Base-by-base conservation (phyloP, 2,888 invertebrate genomes). In the Orchesellides sinensis region DNA sequence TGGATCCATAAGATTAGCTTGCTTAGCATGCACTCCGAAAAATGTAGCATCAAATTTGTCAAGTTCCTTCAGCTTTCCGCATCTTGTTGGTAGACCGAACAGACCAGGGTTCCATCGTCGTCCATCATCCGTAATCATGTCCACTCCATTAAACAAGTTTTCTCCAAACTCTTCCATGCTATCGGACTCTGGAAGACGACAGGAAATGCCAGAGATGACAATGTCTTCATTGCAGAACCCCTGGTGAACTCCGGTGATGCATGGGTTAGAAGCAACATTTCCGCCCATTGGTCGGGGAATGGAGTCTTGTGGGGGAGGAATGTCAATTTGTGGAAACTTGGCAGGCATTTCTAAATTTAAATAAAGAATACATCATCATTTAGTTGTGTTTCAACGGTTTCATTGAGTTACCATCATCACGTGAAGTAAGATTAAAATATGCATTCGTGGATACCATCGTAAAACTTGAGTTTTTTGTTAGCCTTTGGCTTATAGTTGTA, bases 161-260 rank as follows among this genome's bases (percentile, higher is more conserved):
- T 95, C 93, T 89, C 95, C 95, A 91, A 99, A 98, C 91, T 99
- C 98, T 88, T 96, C 96, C 89, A 99, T 95, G 90, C 92, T 95
- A 88, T 94, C 93, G 86, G 96, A 96, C 91, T 98, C 96, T 12
- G 99, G 99, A 88, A 98, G 92, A 86, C 98, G 94, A 87, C 92
- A 89, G 19, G 89, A 88, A 49, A 89, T 88, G 21, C 97, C 96
- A 21, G 89, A 89, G 65, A 94, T 93, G 89, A 97, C 94, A 88
- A 96, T 96, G 88, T 96, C 92, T 81, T 94, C 94, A 85, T 94
- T 94, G 84, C 85, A 89, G 88, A n/a, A 89, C 77, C 65, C 86
- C 84, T 81, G 47, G 91, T 91, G 90, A 54, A 74, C 78, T 0
- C 78, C 79, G 61, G 80, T 73, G 12, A 63, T 81, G 40, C 40